These are phyloP conservation scores for Lophura nycthemera DNA, from an alignment of 2,113 vertebrate genomes.

Conservation along the genomic window DNA sequence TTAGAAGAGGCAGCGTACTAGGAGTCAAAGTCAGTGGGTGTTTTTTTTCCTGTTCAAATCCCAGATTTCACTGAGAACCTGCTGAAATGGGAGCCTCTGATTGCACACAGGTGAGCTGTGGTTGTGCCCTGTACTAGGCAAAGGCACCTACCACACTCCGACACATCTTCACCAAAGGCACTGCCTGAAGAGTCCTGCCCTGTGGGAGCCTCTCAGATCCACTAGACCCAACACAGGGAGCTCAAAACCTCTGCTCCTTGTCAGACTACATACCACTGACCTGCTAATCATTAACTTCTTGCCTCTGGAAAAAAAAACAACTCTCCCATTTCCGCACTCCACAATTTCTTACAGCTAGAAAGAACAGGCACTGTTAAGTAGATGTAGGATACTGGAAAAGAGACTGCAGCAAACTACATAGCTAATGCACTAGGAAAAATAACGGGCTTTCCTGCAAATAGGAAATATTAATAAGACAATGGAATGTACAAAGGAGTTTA, in stretches of 20 bases:
- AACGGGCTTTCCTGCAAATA: neutral
- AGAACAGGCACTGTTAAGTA: neutral
- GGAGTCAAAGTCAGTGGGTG: neutral
- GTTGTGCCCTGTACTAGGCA: fast-evolving
- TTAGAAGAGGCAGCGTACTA: neutral
- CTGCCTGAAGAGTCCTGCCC: neutral
- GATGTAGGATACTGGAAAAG: neutral
- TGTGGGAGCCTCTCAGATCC: neutral
- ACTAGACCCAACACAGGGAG: fast-evolving
- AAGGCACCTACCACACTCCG: neutral
- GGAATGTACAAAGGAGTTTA: neutral
- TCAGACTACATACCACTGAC: neutral
- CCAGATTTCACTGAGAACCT: neutral
- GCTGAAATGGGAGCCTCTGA: neutral
- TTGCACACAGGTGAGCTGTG: neutral
- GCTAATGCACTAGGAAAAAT: neutral
- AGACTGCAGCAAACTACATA: neutral
- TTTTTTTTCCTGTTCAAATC: neutral
- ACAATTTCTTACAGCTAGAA: neutral
- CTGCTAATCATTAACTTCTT: neutral
- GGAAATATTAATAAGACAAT: neutral
- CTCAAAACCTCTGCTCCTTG: neutral
- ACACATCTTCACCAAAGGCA: neutral
- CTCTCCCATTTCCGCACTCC: neutral
- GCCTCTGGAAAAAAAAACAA: neutral